Percentiles rank a stretch among this genome's conserved stretches.
Conservation (phyloP, 2,113 vertebrate genomes). For the Melanerpes aurifrons region DNA sequence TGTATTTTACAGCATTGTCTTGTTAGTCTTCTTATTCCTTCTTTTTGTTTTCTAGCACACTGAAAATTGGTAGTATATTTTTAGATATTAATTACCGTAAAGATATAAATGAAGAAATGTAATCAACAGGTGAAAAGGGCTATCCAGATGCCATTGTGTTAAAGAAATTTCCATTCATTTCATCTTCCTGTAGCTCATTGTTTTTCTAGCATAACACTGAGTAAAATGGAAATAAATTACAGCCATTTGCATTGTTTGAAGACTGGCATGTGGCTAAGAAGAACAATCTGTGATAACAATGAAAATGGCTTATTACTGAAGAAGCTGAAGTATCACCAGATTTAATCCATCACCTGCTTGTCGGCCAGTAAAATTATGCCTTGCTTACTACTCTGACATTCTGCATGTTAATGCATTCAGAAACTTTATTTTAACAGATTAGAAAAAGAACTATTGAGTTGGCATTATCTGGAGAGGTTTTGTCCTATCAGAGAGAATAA, state of each 20-base stretch:
- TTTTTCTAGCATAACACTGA: background rate
- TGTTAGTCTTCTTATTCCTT: background rate
- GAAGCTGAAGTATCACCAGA: conserved; percentile 19
- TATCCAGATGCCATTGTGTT: background rate
- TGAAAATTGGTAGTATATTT: background rate
- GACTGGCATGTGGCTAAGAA: background rate
- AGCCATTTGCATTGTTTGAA: background rate
- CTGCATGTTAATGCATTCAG: background rate
- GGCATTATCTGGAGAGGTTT: background rate
- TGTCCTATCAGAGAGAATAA: background rate
- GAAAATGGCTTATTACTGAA: background rate
- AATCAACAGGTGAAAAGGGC: background rate
- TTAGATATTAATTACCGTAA: background rate
- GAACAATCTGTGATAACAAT: background rate
- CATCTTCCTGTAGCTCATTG: background rate
- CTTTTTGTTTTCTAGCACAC: background rate
- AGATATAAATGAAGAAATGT: background rate
- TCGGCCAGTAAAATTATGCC: background rate
- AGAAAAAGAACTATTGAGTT: background rate
- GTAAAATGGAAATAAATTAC: conserved; percentile 10
- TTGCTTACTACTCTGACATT: background rate
- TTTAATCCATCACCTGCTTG: background rate
- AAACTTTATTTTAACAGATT: background rate
- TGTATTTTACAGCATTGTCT: background rate
- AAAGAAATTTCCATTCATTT: background rate